These are phyloP conservation scores for Ceuthmochares aereus DNA, from an alignment of 2,113 vertebrate species.

Conservation along the genomic window DNA sequence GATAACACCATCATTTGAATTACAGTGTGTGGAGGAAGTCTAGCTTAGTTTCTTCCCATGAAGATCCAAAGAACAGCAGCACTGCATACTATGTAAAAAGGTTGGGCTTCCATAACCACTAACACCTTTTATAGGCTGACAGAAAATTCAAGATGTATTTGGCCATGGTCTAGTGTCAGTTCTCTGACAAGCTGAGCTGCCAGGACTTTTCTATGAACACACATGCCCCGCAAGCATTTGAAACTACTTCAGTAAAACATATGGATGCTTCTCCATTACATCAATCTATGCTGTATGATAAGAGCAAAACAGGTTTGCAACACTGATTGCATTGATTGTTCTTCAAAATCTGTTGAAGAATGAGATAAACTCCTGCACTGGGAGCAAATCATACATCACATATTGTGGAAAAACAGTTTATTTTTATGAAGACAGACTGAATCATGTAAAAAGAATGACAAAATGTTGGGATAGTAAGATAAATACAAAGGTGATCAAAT, in stretches of 20 bases:
- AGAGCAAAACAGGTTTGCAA: neutral
- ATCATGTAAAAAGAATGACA: neutral
- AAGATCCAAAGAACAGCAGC: neutral
- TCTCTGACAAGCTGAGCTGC: neutral
- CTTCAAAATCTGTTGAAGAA: slow-evolving; percentile 13
- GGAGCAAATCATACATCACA: neutral
- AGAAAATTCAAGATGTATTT: neutral
- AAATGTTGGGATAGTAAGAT: neutral
- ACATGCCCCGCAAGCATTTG: neutral
- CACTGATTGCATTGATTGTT: neutral
- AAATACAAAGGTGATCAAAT: slow-evolving; percentile 18
- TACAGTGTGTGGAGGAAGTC: neutral
- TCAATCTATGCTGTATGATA: neutral
- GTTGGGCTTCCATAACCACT: neutral
- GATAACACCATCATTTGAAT: neutral
- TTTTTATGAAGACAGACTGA: slow-evolving; percentile 18
- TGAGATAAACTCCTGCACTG: neutral
- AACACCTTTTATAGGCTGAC: neutral
- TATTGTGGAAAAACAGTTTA: neutral
- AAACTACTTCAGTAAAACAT: neutral
- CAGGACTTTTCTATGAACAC: neutral
- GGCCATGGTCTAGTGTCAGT: neutral
- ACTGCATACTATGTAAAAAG: neutral
- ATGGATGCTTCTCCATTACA: neutral
- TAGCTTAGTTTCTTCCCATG: neutral